Evolutionary conservation across 2,797 vertebrate species (phyloP), one percentile per base, ranked within the genome.

Genomic region (Phaenicophaeus curvirostris): DNA sequence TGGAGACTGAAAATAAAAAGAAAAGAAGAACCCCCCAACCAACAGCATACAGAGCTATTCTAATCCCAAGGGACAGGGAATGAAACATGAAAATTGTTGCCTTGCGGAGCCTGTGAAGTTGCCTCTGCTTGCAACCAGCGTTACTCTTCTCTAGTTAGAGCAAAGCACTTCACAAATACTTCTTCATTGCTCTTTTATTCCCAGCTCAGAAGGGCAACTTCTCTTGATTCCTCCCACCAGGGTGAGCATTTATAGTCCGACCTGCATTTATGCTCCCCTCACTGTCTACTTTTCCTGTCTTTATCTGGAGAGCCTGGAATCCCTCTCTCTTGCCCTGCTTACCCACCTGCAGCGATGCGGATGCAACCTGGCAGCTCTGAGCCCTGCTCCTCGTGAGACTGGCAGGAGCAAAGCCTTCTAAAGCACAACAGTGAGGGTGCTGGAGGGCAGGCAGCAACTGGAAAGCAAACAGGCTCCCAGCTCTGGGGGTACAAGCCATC

Each of bases 361-460:
- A 27, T 8, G 39, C 54, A 28, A 44, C 39, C 53, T n/a, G 78
- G 86, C 28, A 39, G 81, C 69, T 51, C 11, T 0, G 9, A 65
- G 91, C 80, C 44, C 37, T 0, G 83, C 65, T 95, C 13, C 72
- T 15, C 89, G 42, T 65, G 77, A 72, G 87, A 59, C 62, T 35
- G 85, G 63, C 27, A 68, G 78, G 20, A 87, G 69, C 74, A 25
- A 13, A 90, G 37, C 80, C 76, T 74, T 42, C 21, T 8, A 87
- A 92, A 94, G 59, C 81, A 35, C 89, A 16, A 4, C 35, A 37
- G 50, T 46, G 0, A 50, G 89, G 28, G 2, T 62, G 96, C 96
- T 90, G 95, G 62, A 57, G 96, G 97, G 93, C 91, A 93, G 42
- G 89, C 91, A 97, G 91, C 41, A 31, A 51, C 86, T 42, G 93